A percentile compares a stretch with the other conserved stretches of the same genome.
Conservation (phyloP, 2,888 invertebrate species). For the Autographa pulchrina region DNA sequence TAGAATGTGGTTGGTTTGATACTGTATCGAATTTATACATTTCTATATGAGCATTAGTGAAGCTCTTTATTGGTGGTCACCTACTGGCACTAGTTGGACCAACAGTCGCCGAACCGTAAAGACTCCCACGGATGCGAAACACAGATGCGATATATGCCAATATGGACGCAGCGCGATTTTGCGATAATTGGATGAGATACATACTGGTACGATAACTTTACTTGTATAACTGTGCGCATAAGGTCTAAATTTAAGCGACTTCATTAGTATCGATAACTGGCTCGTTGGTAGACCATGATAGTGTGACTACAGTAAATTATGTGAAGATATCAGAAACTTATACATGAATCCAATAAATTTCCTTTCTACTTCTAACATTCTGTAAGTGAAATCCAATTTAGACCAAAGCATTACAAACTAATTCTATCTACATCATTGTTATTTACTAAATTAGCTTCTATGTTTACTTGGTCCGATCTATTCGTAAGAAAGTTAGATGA, state of each 20-base stretch:
- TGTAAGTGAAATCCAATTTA: background rate
- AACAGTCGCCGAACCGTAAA: background rate
- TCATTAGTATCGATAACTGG: background rate
- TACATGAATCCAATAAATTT: background rate
- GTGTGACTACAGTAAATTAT: background rate
- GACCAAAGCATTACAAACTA: background rate
- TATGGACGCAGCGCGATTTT: background rate
- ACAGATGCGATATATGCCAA: background rate
- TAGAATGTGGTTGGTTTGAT: constrained; percentile 66
- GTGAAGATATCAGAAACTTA: background rate
- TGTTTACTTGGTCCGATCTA: constrained; percentile 57
- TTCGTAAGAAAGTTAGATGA: constrained; percentile 48
- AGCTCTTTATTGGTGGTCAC: constrained; percentile 34
- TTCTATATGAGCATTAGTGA: constrained; percentile 38
- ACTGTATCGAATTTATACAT: constrained; percentile 61
- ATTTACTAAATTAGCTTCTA: constrained; percentile 59
- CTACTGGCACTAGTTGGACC: constrained; percentile 12
- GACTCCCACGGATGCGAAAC: background rate
- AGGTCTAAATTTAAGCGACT: background rate
- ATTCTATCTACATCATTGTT: constrained; percentile 21
- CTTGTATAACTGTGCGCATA: background rate
- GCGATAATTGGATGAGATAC: background rate
- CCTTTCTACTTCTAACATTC: background rate
- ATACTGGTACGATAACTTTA: background rate
- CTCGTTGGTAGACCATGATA: background rate